Conservation (phyloP, 2,797 vertebrate species). For the Onychomys torridus region DNA sequence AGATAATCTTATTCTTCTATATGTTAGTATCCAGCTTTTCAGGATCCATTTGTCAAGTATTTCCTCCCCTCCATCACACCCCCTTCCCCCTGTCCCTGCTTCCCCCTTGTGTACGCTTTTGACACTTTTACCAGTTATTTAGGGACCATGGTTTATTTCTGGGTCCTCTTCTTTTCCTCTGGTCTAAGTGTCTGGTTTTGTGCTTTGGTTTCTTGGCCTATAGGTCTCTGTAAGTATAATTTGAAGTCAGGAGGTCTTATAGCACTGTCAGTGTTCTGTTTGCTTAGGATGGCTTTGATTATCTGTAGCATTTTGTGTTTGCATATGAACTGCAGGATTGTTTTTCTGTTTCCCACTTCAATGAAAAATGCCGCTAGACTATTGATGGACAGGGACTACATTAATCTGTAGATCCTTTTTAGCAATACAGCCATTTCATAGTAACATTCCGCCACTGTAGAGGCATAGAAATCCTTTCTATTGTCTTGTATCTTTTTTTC, state of each 20-base stretch:
- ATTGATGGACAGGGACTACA: background rate
- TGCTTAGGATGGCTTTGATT: background rate
- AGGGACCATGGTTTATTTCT: background rate
- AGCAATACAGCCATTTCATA: background rate
- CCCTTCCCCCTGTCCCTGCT: too few relatives aligned
- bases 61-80: accelerated
- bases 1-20: background rate
- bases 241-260: background rate
- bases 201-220: background rate
- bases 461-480: background rate
- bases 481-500: background rate
- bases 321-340: background rate
- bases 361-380: background rate
- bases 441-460: background rate
- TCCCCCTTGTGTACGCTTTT: background rate
- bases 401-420: background rate
- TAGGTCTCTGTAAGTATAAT: background rate
- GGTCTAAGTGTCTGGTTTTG: background rate
- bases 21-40: background rate
- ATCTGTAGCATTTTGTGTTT: background rate
- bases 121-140: background rate
- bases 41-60: background rate
- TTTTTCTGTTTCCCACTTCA: background rate
- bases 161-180: background rate
- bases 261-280: too few relatives aligned